Conservation (phyloP, 2,888 invertebrate genomes). For the Athetis lepigone region DNA sequence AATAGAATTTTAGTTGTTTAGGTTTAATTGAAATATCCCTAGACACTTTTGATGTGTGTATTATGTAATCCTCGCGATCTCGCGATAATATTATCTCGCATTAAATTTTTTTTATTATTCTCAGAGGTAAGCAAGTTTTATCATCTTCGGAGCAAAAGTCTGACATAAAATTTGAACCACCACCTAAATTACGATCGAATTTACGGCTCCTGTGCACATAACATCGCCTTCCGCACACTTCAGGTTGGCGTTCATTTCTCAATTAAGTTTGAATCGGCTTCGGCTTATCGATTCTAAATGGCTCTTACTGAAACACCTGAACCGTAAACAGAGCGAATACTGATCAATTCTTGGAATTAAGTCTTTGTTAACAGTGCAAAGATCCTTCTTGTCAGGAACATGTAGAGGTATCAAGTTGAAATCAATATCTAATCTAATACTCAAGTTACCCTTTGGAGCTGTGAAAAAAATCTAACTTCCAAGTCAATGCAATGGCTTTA, state of each 20-base stretch:
- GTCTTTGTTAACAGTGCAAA: no score
- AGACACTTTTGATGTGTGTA: no score
- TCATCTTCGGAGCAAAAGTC: slow-evolving; percentile 1
- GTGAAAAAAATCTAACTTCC: no score
- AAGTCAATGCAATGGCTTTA: no score
- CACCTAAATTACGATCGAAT: slow-evolving; percentile 44
- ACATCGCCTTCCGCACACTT: slow-evolving; percentile 1
- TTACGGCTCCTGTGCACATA: slow-evolving; percentile 20
- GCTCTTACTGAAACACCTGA: not conserved
- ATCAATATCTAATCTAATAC: no score
- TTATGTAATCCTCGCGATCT: slow-evolving; percentile 3
- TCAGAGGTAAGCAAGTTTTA: slow-evolving; percentile 32
- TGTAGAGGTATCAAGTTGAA: no score
- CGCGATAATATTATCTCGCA: slow-evolving; percentile 26
- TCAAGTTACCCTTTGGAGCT: no score
- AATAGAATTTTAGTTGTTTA: no score
- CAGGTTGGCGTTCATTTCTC: slow-evolving; percentile 21
- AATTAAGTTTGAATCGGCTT: slow-evolving; percentile 23
- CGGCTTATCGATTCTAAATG: slow-evolving; percentile 10
- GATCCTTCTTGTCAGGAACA: no score
- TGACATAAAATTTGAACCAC: slow-evolving; percentile 39
- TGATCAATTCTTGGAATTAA: no score
- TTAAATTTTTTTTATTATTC: slow-evolving; percentile 41
- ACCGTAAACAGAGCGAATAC: no score
- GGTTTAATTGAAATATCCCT: no score